Percentiles rank a stretch among this genome's conserved stretches.
These are phyloP conservation scores for Danio jaintianensis DNA, from an alignment of 2,797 vertebrate species.

Conservation along the genomic window DNA sequence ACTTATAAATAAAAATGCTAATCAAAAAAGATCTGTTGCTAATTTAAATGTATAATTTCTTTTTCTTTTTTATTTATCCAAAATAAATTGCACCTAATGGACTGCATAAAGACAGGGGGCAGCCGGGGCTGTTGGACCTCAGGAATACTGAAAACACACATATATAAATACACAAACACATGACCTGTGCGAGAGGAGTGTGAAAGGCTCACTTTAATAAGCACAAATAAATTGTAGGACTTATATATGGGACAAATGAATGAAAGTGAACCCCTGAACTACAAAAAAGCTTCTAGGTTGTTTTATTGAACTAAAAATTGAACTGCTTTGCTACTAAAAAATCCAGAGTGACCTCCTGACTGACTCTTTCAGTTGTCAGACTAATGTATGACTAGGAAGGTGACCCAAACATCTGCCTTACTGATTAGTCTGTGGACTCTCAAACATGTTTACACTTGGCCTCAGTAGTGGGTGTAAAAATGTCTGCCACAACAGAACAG, in stretches of 20 bases:
- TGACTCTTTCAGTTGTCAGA: constrained; percentile 14
- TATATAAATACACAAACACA: constrained; percentile 31
- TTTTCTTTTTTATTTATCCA: not conserved
- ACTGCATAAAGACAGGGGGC: constrained; percentile 45
- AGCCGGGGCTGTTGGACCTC: constrained; percentile 48
- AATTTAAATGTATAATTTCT: not conserved
- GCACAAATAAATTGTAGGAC: constrained; percentile 32
- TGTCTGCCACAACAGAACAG: constrained; percentile 42
- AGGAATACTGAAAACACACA: constrained; percentile 26
- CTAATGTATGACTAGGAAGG: constrained; percentile 32
- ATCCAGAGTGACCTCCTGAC: constrained; percentile 8
- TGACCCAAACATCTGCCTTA: constrained; percentile 43
- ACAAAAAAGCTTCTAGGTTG: not conserved
- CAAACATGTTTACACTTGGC: constrained; percentile 37
- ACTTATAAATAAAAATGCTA: too few relatives aligned
- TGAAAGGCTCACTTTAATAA: constrained; percentile 65
- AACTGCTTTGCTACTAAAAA: not conserved
- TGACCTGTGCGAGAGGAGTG: constrained; percentile 40
- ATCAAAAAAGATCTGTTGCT: not conserved
- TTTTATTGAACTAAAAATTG: not conserved
- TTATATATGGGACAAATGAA: not conserved
- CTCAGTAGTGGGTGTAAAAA: constrained; percentile 28
- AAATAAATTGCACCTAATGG: constrained; percentile 33
- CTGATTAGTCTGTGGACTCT: constrained; percentile 48
- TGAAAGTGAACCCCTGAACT: not conserved